A percentile compares a stretch with the other conserved stretches of the same genome.
These are phyloP conservation scores for Botia kubotai DNA, from an alignment of 2,797 vertebrate genomes.

Conservation along the genomic window DNA sequence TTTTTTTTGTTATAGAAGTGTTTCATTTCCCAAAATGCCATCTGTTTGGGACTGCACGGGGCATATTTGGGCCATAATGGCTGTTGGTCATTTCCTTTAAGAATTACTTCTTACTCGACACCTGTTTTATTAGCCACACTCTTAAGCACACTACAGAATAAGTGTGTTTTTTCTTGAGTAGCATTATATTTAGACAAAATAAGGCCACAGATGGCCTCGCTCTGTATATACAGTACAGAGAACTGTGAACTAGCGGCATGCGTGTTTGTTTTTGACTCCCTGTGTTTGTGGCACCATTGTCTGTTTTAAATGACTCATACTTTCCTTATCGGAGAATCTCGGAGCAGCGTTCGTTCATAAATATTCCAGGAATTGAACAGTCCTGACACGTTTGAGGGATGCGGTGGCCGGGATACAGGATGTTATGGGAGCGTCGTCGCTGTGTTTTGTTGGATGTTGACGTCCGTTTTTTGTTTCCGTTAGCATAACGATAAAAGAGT, in stretches of 20 bases:
- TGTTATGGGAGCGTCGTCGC: not conserved
- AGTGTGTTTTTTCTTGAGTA: too few relatives aligned
- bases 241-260: not conserved
- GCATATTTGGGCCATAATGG: not conserved
- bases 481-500: not conserved
- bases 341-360: not conserved
- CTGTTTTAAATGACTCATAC: slow-evolving; percentile 25
- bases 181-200: too few relatives aligned
- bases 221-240: not conserved
- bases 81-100: too few relatives aligned
- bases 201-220: too few relatives aligned
- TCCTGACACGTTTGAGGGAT: not conserved
- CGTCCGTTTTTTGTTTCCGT: not conserved
- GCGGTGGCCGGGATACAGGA: not conserved
- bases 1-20: not conserved
- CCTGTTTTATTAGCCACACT: too few relatives aligned
- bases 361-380: not conserved
- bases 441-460: not conserved
- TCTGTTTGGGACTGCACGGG: not conserved
- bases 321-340: slow-evolving; percentile 15
- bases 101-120: too few relatives aligned
- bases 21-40: not conserved
- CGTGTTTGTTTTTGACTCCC: slow-evolving; percentile 17
- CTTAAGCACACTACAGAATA: too few relatives aligned
- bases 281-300: not conserved